phyloP scores from a whole-genome alignment of 2,888 invertebrate species.

The Tetranychus piercei region DNA sequence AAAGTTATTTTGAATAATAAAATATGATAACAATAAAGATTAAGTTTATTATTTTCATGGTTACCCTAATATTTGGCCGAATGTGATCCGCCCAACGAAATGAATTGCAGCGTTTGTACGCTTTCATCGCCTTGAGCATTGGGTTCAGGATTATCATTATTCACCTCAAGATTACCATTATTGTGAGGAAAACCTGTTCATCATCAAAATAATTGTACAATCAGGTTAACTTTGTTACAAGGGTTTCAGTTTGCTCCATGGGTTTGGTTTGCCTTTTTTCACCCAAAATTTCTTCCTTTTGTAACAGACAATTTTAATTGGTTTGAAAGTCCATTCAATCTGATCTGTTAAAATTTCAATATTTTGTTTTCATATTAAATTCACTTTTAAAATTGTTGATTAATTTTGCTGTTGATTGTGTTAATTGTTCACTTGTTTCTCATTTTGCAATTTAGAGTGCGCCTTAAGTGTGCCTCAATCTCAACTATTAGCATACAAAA shows the following conservation, averaged over 20 bases:
- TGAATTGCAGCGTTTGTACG: too few species aligned
- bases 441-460: too few species aligned
- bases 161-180: not conserved
- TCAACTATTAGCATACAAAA: too few species aligned
- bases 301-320: not conserved
- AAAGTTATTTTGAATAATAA: too few species aligned
- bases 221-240: not conserved
- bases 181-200: not conserved
- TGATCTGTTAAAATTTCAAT: too few species aligned
- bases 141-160: not conserved
- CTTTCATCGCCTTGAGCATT: not conserved
- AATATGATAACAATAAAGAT: too few species aligned
- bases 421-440: too few species aligned
- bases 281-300: not conserved
- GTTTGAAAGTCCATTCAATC: too few species aligned
- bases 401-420: too few species aligned
- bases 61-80: not conserved
- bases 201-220: not conserved
- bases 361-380: too few species aligned
- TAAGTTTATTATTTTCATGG: not conserved
- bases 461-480: too few species aligned
- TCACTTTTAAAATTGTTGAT: too few species aligned
- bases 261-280: not conserved
- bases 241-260: not conserved
- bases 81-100: not conserved